Evolutionary conservation across 2,888 invertebrate species (phyloP).

Genomic region (Lasioglossum lativentre): DNA sequence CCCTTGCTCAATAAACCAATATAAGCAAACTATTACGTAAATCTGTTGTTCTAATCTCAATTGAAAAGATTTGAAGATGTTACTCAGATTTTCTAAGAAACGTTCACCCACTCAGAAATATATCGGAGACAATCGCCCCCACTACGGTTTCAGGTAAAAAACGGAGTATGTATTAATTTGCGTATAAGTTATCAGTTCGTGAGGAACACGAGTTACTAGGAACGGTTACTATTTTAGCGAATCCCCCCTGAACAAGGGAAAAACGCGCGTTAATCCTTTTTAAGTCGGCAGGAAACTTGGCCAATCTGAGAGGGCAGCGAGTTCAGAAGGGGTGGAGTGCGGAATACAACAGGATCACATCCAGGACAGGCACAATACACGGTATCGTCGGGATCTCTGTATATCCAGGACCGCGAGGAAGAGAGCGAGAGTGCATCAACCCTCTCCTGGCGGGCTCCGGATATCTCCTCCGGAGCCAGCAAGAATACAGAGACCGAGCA

Average conservation of each 20-base stretch:
- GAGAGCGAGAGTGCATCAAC: conserved; percentile 67
- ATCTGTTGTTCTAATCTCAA: background rate
- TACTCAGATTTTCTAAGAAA: background rate
- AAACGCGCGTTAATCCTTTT: background rate
- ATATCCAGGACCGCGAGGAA: conserved; percentile 29
- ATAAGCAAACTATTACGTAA: background rate
- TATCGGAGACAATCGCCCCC: background rate
- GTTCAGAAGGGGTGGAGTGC: background rate
- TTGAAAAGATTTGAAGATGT: background rate
- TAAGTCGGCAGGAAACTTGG: background rate
- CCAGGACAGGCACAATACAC: conserved; percentile 64
- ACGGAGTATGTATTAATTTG: no score
- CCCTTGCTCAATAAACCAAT: no score
- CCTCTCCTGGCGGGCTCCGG: conserved; percentile 45
- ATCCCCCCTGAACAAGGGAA: background rate
- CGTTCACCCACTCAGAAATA: no score
- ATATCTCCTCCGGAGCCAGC: conserved; percentile 9
- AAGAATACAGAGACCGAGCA: conserved; percentile 68
- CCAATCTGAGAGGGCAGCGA: background rate
- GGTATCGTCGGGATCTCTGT: conserved; percentile 65
- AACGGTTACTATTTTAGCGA: background rate
- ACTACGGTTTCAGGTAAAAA: no score
- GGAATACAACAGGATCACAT: conserved; percentile 42
- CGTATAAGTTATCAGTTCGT: background rate
- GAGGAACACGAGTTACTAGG: background rate